Evolutionary conservation across 2,888 invertebrate genomes (phyloP), one percentile per base, ranked within the genome.

Genomic region (Cosmia trapezina): DNA sequence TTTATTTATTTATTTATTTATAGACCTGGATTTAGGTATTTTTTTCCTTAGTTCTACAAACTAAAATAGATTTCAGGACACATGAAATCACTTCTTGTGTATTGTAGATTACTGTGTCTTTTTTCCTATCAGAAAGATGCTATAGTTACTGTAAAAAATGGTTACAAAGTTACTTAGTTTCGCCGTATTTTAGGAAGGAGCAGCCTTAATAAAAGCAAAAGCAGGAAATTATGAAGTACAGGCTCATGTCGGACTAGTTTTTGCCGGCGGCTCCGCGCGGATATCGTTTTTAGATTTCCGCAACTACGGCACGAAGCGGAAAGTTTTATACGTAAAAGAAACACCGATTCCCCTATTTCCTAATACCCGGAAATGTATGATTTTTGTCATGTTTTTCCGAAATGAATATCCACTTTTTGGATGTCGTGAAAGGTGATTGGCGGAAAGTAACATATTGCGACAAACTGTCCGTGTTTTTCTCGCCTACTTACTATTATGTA

Each of bases 211-310:
- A n/a, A n/a, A n/a, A n/a, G n/a, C n/a, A n/a, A n/a, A n/a, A n/a
- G 57, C 80, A 70, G 81, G 81, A 81, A 83, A 81, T 80, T 83
- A 80, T 65, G 56, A 70, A 81, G 67, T 70, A 70, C 70, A 60
- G 63, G 65, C 67, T 65, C 65, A 62, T 68, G 84, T 80, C 41
- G 61, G 53, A 62, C 66, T 80, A 70, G 60, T 80, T 80, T 70
- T 74, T 74, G 54, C 56, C 17, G 37, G 45, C 54, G 33, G 57
- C 17, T 59, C 47, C 22, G 14, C 28, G 28, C 54, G 67, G 67
- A 80, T 80, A 75, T 75, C 51, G 56, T 83, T 83, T 75, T 80
- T 68, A 70, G 70, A 80, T 83, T 80, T 74, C 76, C 76, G 45
- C 51, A 56, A 62, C 61, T 70, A 60, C 54, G 45, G 57, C 61